Base-by-base conservation (phyloP, 2,113 vertebrate species). In the Ceuthmochares aereus region DNA sequence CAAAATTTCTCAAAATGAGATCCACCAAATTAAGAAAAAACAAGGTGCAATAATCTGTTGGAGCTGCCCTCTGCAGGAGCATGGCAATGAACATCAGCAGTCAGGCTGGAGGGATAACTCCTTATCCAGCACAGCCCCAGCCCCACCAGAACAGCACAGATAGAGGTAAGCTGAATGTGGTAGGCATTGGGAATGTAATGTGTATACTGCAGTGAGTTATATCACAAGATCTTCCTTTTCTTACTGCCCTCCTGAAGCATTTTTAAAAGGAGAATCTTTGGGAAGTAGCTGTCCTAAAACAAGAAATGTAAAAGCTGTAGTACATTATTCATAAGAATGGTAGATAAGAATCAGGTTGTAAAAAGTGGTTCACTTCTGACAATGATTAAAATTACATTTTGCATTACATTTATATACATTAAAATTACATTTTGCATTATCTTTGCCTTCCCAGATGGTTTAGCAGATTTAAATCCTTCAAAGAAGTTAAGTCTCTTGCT, bases 331-430 rank as follows among this genome's bases (percentile, higher is more conserved):
- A 0, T 86, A 83, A 84, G 75, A 84, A 84, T 4, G 37, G n/a
- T 13, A 80, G 67, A 77, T 76, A 94, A 82, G 51, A 76, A 85
- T 91, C 77, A 85, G 64, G 80, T 63, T 80, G 52, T 77, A 86
- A 85, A 83, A 77, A 77, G 67, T 30, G 16, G 13, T 54, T 89
- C 8, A 19, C 59, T 88, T 77, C 72, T 90, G 85, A 90, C 47
- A 70, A 74, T 42, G 45, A 85, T 94, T 91, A 85, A 93, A 92
- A 91, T 84, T 89, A 55, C 47, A 75, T 84, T 93, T 94, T 87
- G 52, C 55, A 77, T 78, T 95, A 55, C 10, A 88, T 92, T 88
- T 94, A 51, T 63, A 74, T 93, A 89, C 34, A 89, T 89, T 86
- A 92, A 90, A 95, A 89, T 67, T 92, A 75, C 37, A 67, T 81